Base-by-base conservation (phyloP, 2,888 invertebrate genomes). In the Parelbella ahira region DNA sequence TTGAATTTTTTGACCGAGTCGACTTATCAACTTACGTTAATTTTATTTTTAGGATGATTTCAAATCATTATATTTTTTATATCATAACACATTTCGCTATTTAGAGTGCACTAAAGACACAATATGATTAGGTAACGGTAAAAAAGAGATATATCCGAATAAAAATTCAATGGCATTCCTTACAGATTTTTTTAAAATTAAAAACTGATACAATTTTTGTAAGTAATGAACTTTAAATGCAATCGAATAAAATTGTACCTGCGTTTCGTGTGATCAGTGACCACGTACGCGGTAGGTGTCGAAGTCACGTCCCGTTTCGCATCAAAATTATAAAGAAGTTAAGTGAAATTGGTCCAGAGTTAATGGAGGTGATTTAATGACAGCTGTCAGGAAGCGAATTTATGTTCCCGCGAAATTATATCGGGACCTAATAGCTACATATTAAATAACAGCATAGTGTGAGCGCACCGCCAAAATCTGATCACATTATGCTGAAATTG, bases 321-420 rank as follows among this genome's bases (percentile, higher is more conserved):
- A 71, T 78, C 76, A 68, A 84, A 86, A 84, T 84, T 84, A 84
- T 80, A 76, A 80, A 70, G 74, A 66, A 71, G 67, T 67, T 79
- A 77, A 79, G 77, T 79, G 76, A 79, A 77, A 77, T 71, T 68
- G 60, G 62, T 58, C 58, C 58, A 56, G 48, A 38, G 44, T 49
- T 53, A 51, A 56, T 54, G 50, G 50, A 51, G 48, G 50, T 11
- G n/a, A 21, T 44, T 49, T 60, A 60, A 60, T 60, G 54, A 58
- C 56, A 57, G 60, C 54, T 51, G 54, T 58, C 56, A 56, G 50
- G 27, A 47, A 41, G 49, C 28, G 42, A 47, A 50, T 49, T 49
- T 47, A 48, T 48, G 47, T 42, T 43, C 34, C 46, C 43, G 38
- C 41, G 34, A 48, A 50, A 57, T 57, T 56, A 56, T 53, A 56